Evolutionary conservation across 1,140 invertebrate genomes (phyloP), one percentile per base, ranked within the genome.

Genomic region (Drosophila sulfurigaster): DNA sequence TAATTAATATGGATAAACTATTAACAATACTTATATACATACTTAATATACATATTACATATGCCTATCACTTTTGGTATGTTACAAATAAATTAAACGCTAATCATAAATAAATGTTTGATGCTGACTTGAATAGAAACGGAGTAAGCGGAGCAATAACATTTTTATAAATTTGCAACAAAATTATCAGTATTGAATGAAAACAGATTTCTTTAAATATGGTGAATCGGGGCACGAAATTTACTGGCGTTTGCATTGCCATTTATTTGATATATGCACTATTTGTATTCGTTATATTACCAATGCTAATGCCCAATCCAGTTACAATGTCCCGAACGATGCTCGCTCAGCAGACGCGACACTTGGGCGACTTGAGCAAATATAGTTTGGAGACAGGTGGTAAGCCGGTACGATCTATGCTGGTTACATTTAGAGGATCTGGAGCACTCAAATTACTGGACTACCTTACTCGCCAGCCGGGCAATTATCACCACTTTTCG

Each of bases 361-460:
- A 79, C 10, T 8, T 82, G 45, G 79, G 75, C 11, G 46, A 88
- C 20, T 5, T 87, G 10, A 67, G 68, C 8, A 75, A 79, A 13
- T 58, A 32, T 28, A 88, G 79, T 0, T 8, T 88, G 48, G 83
- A 83, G 10, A 13, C 66, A 0, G 83, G 80, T 0, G 80, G 83
- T 0, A 48, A 68, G 13, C 83, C 83, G 0, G 16, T 63, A 0
- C 83, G 83, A 5, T 88, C 83, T 0, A 20, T 88, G 51, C 56
- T 88, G 43, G 70, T 88, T 5, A 82, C 83, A 1, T 80, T 88
- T n/a, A 59, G 74, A 10, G 85, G 83, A 1, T 88, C 83, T 7
- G 83, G 83, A 2, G 79, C 77, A 1, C 16, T 88, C 0, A 51
- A 41, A n/a, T 41, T 88, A 5, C 57, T 83, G 25, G 67, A 88